Percentiles rank a stretch among this genome's conserved stretches.
Conservation (phyloP, 2,888 invertebrate genomes). For the Mantis religiosa region DNA sequence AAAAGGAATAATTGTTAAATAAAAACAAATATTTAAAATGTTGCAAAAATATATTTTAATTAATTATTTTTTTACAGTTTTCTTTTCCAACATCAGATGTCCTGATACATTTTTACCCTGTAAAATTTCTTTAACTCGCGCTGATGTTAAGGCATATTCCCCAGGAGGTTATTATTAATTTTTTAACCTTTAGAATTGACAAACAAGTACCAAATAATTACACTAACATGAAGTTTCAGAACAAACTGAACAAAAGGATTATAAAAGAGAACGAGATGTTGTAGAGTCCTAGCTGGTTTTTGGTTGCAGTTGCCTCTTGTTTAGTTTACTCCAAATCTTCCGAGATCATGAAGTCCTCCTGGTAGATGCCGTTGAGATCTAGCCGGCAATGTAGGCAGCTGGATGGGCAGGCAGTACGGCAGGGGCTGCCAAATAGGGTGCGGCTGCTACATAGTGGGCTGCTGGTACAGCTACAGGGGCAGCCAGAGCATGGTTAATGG, state of each 20-base stretch:
- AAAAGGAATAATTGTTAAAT: too few relatives aligned
- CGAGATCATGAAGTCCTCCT: constrained; percentile 29
- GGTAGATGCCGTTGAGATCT: constrained; percentile 38
- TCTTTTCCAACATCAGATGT: background rate
- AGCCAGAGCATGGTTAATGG: constrained; percentile 33
- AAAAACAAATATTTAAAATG: too few relatives aligned
- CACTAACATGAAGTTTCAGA: background rate
- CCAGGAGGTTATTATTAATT: background rate
- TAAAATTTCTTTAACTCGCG: background rate
- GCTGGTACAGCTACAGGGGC: constrained; percentile 42
- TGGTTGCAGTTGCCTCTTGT: too few relatives aligned
- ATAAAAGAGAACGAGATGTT: background rate
- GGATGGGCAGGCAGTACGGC: constrained; percentile 40
- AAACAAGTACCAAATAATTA: background rate
- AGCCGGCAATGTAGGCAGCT: constrained; percentile 41
- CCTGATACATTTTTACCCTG: background rate
- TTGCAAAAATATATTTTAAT: too few relatives aligned
- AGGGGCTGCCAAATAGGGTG: constrained; percentile 45
- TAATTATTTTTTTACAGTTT: background rate
- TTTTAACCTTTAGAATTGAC: background rate
- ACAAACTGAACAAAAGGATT: background rate
- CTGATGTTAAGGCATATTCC: background rate
- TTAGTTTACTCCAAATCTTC: constrained; percentile 5
- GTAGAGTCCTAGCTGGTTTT: too few relatives aligned
- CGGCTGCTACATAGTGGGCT: constrained; percentile 39